These are phyloP conservation scores for Melanchra persicariae DNA, from an alignment of 2,888 invertebrate genomes.

Conservation along the genomic window DNA sequence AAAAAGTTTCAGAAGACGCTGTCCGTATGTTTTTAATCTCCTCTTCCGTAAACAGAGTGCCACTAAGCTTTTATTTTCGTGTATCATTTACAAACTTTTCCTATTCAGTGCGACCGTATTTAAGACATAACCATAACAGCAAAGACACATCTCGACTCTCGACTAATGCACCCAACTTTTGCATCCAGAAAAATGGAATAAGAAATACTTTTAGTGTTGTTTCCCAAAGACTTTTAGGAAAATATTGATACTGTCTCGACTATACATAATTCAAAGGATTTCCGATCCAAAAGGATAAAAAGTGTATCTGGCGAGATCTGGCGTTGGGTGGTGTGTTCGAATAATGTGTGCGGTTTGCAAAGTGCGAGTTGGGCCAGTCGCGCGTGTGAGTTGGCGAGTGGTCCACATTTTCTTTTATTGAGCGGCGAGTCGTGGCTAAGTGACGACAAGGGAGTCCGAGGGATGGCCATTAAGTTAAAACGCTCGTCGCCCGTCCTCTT, in stretches of 20 bases:
- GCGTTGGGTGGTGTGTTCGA: constrained; percentile 22
- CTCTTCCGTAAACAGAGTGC: constrained; percentile 1
- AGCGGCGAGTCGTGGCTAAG: constrained; percentile 70
- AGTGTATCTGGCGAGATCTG: constrained; percentile 47
- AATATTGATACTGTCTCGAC: constrained; percentile 59
- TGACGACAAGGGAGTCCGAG: constrained; percentile 75
- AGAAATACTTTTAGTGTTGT: constrained; percentile 54
- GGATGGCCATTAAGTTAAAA: constrained; percentile 79
- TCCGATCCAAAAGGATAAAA: constrained; percentile 53
- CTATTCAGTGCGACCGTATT: constrained; percentile 38
- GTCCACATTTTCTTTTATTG: constrained; percentile 71
- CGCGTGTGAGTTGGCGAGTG: constrained; percentile 35
- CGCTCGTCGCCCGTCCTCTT: constrained; percentile 75
- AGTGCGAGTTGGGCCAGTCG: constrained; percentile 27
- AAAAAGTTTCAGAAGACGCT: constrained; percentile 23
- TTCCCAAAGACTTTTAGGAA: constrained; percentile 48
- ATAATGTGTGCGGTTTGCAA: constrained; percentile 55
- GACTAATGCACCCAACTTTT: constrained; percentile 54
- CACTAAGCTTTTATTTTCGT: constrained; percentile 40
- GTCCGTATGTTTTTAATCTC: constrained; percentile 21
- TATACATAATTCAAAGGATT: constrained; percentile 61
- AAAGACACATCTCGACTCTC: constrained; percentile 34
- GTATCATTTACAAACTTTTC: constrained; percentile 34
- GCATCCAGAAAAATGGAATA: constrained; percentile 44
- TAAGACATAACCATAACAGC: constrained; percentile 30